These are phyloP conservation scores for Nesometra sesokonis DNA, from an alignment of 35 echinoderm and acorn worm genomes.

Conservation along the genomic window DNA sequence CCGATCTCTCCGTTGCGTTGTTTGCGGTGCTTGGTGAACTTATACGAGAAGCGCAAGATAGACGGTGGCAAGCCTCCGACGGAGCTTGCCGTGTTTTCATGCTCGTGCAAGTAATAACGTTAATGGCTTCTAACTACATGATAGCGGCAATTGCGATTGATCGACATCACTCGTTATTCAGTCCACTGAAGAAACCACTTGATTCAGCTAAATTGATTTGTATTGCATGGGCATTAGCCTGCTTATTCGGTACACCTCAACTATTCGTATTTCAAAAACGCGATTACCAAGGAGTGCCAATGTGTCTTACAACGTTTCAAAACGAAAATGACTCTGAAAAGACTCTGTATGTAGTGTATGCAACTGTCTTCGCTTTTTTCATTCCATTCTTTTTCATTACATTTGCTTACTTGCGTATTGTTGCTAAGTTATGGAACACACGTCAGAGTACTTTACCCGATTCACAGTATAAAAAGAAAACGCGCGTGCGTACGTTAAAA, in stretches of 20 bases:
- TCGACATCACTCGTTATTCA: constrained; percentile 64
- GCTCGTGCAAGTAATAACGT: constrained; percentile 41
- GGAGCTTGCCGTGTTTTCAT: constrained; percentile 44
- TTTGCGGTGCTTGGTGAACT: constrained; percentile 49
- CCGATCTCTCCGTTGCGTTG: constrained; percentile 63
- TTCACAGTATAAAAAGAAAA: constrained; percentile 59
- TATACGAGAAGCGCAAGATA: constrained; percentile 26
- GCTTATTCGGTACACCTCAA: constrained; percentile 58
- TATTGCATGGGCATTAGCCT: constrained; percentile 39
- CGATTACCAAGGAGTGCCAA: background rate
- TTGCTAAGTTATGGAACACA: constrained; percentile 35
- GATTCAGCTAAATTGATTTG: constrained; percentile 36
- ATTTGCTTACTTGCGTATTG: constrained; percentile 46
- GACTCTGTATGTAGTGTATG: constrained; percentile 51
- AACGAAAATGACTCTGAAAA: constrained; percentile 16
- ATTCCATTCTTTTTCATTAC: constrained; percentile 57
- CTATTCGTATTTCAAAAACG: constrained; percentile 47
- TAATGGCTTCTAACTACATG: constrained; percentile 75
- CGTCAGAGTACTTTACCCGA: constrained; percentile 56
- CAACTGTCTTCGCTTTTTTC: constrained; percentile 54
- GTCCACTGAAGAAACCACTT: constrained; percentile 62
- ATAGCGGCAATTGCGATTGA: constrained; percentile 72
- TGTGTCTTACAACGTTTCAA: constrained; percentile 44
- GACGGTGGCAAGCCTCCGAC: constrained; percentile 39
- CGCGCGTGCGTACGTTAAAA: constrained; percentile 73